Evolutionary conservation across 92 coral and sea anemone genomes (phyloP).

Genomic region (Zoanthus solanderi): DNA sequence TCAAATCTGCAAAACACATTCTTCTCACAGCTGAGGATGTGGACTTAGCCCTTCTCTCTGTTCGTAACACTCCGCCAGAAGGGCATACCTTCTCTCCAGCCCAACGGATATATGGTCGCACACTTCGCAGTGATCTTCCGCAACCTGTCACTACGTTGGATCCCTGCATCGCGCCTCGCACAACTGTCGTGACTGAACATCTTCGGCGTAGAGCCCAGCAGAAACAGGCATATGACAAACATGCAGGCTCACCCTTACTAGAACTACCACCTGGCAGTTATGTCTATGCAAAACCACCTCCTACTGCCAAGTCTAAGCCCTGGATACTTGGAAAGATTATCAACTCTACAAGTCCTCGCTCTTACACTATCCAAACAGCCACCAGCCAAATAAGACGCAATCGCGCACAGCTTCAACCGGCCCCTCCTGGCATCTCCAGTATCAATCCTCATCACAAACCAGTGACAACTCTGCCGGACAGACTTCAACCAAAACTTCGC

Average conservation of each 20-base stretch:
- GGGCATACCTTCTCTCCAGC: constrained; percentile 63
- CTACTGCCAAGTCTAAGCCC: constrained; percentile 36
- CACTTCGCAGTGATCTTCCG: constrained; percentile 50
- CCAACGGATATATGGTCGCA: constrained; percentile 42
- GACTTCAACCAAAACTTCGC: constrained; percentile 5
- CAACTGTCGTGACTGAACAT: constrained; percentile 51
- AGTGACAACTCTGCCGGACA: constrained; percentile 45
- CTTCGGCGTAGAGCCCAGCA: constrained; percentile 49
- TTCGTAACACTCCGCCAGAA: constrained; percentile 64
- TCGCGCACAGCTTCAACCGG: constrained; percentile 45
- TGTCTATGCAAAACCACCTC: not conserved
- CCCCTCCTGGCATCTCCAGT: constrained; percentile 18
- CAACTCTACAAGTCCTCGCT: constrained; percentile 52
- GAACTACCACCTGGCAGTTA: constrained; percentile 27
- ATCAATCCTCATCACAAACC: constrained; percentile 22
- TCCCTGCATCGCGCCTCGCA: constrained; percentile 51
- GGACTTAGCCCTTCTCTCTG: constrained; percentile 62
- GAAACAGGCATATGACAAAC: constrained; percentile 65
- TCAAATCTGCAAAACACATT: constrained; percentile 71
- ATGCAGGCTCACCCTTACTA: constrained; percentile 49
- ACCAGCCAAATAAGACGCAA: constrained; percentile 34
- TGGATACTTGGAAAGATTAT: constrained; percentile 55
- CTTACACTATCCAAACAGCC: constrained; percentile 49
- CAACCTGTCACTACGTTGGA: constrained; percentile 34
- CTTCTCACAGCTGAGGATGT: constrained; percentile 63